phyloP scores from a whole-genome alignment of 1,140 invertebrate species.

The Panagrolaimus sp. region DNA sequence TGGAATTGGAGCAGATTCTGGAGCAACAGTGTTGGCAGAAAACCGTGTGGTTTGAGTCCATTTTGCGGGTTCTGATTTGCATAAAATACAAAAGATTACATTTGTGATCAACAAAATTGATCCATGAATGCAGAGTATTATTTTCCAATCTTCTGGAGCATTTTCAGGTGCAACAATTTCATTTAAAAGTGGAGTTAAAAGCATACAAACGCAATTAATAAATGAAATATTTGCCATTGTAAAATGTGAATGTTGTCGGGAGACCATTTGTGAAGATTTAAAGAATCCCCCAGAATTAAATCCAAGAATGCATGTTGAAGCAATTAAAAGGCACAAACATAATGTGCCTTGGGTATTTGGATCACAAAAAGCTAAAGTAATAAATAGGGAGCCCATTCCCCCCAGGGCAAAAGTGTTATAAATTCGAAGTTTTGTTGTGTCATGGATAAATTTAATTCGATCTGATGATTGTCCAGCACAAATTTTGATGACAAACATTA shows the following conservation, averaged over 20 bases:
- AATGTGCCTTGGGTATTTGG: slow-evolving; percentile 13
- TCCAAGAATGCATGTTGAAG: slow-evolving; percentile 46
- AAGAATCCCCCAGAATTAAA: slow-evolving; percentile 51
- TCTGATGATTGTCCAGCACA: slow-evolving; percentile 46
- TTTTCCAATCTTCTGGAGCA: slow-evolving; percentile 26
- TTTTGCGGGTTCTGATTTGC: slow-evolving; percentile 42
- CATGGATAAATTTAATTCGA: slow-evolving; percentile 39
- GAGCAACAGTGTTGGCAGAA: too few relatives aligned
- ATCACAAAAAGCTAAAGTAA: slow-evolving; percentile 47
- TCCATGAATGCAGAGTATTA: slow-evolving; percentile 55
- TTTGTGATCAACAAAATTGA: slow-evolving; percentile 46
- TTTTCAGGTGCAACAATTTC: slow-evolving; percentile 52
- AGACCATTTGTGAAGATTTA: slow-evolving; percentile 50
- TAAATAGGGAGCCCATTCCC: slow-evolving; percentile 50
- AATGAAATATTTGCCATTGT: slow-evolving; percentile 57
- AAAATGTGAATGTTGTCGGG: slow-evolving; percentile 56
- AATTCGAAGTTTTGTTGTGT: slow-evolving; percentile 42
- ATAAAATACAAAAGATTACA: slow-evolving; percentile 50
- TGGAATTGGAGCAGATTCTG: too few relatives aligned
- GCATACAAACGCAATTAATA: slow-evolving; percentile 57
- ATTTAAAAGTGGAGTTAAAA: slow-evolving; percentile 47
- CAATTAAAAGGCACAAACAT: slow-evolving; percentile 34
- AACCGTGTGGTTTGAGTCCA: slow-evolving; percentile 38
- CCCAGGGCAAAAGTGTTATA: slow-evolving; percentile 47
- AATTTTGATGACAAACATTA: slow-evolving; percentile 56